These are phyloP conservation scores for Proisotoma minuta DNA, from an alignment of 2,888 invertebrate species.

Conservation along the genomic window DNA sequence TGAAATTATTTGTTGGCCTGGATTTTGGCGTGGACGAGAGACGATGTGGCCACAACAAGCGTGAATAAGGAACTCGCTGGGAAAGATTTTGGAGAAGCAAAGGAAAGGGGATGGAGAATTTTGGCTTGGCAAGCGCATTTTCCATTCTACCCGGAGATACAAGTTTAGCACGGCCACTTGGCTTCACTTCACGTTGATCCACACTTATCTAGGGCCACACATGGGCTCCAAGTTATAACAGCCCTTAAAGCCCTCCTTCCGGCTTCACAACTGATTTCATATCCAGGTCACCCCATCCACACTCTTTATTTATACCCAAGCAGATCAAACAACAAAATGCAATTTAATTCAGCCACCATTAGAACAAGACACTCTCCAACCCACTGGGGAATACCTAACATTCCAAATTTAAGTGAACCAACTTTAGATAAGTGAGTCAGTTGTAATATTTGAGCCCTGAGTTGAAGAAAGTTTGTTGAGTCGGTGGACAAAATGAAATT, in stretches of 20 bases:
- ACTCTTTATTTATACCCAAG: too few relatives aligned
- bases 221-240: background rate
- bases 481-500: background rate
- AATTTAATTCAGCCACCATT: too few relatives aligned
- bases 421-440: too few relatives aligned
- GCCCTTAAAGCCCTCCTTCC: too few relatives aligned
- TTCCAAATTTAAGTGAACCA: too few relatives aligned
- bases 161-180: background rate
- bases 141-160: slow-evolving; percentile 5
- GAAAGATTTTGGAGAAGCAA: slow-evolving; percentile 1
- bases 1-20: too few relatives aligned
- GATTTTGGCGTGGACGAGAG: background rate
- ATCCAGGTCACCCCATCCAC: too few relatives aligned
- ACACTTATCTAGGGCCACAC: background rate
- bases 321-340: too few relatives aligned
- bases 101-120: background rate
- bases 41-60: slow-evolving; percentile 6
- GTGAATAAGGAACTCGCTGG: slow-evolving; percentile 11
- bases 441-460: background rate
- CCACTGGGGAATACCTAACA: too few relatives aligned
- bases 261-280: too few relatives aligned
- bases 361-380: too few relatives aligned
- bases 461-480: background rate
- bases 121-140: slow-evolving; percentile 6
- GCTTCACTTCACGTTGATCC: slow-evolving; percentile 5